Evolutionary conservation across 2,888 invertebrate genomes (phyloP).

Genomic region (Cyclophora albipunctata): DNA sequence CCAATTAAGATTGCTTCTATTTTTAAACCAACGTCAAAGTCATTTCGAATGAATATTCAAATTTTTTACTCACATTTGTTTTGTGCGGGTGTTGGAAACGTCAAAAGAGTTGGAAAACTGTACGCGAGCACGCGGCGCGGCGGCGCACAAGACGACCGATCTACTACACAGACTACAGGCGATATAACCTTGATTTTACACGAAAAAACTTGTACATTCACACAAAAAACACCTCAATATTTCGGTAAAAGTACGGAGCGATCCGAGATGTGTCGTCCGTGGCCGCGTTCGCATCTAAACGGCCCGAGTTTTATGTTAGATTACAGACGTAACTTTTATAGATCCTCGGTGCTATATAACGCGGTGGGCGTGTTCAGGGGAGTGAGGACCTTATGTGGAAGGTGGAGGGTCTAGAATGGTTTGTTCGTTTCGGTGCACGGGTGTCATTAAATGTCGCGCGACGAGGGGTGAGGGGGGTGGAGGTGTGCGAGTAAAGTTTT

Average conservation of each 20-base stretch:
- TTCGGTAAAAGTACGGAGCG: slow-evolving; percentile 75
- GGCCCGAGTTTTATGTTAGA: slow-evolving; percentile 77
- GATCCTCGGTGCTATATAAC: slow-evolving; percentile 77
- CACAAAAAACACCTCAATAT: slow-evolving; percentile 65
- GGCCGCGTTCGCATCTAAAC: slow-evolving; percentile 76
- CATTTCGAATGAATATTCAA: slow-evolving; percentile 41
- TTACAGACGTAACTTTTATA: slow-evolving; percentile 77
- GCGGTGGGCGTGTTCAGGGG: slow-evolving; percentile 63
- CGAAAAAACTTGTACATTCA: slow-evolving; percentile 60
- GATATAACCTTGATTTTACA: slow-evolving; percentile 49
- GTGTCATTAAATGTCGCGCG: slow-evolving; percentile 76
- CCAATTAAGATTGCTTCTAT: slow-evolving; percentile 16
- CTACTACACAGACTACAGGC: slow-evolving; percentile 42
- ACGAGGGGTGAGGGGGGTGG: slow-evolving; percentile 64
- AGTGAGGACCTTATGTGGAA: slow-evolving; percentile 53
- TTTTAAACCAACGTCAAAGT: slow-evolving; percentile 20
- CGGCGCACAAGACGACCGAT: slow-evolving; percentile 50
- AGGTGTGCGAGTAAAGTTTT: slow-evolving; percentile 75
- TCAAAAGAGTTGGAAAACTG: slow-evolving; percentile 45
- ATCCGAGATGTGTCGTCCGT: slow-evolving; percentile 74
- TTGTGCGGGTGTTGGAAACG: slow-evolving; percentile 43
- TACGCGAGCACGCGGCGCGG: slow-evolving; percentile 42
- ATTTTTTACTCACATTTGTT: slow-evolving; percentile 58
- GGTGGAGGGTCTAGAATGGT: slow-evolving; percentile 54
- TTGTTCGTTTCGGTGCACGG: slow-evolving; percentile 58